Conservation (phyloP, 2,797 vertebrate species). For the Xyrichtys novacula region DNA sequence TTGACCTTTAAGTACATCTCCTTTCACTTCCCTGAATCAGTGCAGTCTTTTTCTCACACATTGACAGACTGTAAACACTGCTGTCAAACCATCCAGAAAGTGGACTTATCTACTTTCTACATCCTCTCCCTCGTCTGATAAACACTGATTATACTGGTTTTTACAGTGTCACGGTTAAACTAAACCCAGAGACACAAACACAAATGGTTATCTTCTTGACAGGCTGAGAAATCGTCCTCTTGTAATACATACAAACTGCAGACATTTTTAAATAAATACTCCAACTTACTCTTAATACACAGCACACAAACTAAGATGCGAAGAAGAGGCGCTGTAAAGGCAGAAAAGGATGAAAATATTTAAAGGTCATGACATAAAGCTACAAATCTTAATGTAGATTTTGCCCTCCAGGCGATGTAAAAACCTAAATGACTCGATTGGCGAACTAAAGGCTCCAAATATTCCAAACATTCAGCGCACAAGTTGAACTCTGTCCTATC, state of each 20-base stretch:
- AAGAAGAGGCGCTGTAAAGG: neutral
- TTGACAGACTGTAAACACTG: neutral
- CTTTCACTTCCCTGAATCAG: neutral
- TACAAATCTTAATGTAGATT: slow-evolving; percentile 1
- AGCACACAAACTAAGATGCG: neutral
- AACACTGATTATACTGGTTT: slow-evolving; percentile 11
- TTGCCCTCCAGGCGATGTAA: neutral
- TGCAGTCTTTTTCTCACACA: slow-evolving; percentile 1
- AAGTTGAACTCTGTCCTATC: slow-evolving; percentile 24
- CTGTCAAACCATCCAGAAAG: no score
- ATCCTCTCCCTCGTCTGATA: slow-evolving; percentile 12
- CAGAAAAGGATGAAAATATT: neutral
- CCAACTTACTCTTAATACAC: slow-evolving; percentile 32
- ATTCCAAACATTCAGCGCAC: slow-evolving; percentile 5
- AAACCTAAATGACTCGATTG: neutral
- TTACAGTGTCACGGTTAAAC: no score
- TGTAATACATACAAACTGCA: slow-evolving; percentile 29
- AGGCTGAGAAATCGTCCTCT: slow-evolving; percentile 30
- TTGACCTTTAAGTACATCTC: neutral
- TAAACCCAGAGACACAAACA: neutral
- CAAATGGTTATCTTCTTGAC: neutral
- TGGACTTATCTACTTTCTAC: no score
- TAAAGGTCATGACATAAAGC: neutral
- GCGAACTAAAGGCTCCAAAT: neutral
- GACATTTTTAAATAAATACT: slow-evolving; percentile 50